Conservation (phyloP, 2,888 invertebrate genomes). For the Agonopterix heracliana region DNA sequence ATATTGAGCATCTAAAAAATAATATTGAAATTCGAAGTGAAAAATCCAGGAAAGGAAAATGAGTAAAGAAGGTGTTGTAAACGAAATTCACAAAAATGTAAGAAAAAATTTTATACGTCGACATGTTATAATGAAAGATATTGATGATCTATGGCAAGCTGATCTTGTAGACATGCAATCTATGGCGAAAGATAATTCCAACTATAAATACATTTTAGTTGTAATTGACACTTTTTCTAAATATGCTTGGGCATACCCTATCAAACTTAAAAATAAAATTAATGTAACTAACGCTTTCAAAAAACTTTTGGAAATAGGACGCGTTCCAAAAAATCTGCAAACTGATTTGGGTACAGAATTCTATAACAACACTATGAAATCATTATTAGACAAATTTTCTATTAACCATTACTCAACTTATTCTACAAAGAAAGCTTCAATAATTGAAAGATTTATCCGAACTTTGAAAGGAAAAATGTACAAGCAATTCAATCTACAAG, state of each 20-base stretch:
- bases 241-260: conserved; percentile 10
- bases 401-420: conserved; percentile 1
- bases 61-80: conserved; percentile 5
- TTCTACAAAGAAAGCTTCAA: background rate
- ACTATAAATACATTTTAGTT: conserved; percentile 9
- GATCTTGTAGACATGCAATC: conserved; percentile 34
- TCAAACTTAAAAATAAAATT: conserved; percentile 9
- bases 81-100: conserved; percentile 11
- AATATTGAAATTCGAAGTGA: background rate
- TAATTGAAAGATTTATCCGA: conserved; percentile 1
- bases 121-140: too few relatives aligned
- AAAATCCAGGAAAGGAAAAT: background rate
- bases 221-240: conserved; percentile 14
- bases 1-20: background rate
- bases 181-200: conserved; percentile 9
- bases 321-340: conserved; percentile 12
- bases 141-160: conserved; percentile 49
- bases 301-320: background rate
- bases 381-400: background rate
- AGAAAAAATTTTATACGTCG: conserved; percentile 36
- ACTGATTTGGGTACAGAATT: conserved; percentile 12
- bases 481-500: conserved; percentile 1
- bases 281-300: background rate
- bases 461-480: conserved; percentile 10
- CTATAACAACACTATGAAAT: background rate